Percentiles rank a stretch among this genome's conserved stretches.
Evolutionary conservation across 2,888 invertebrate species (phyloP).

Genomic region (Apamea epomidion): DNA sequence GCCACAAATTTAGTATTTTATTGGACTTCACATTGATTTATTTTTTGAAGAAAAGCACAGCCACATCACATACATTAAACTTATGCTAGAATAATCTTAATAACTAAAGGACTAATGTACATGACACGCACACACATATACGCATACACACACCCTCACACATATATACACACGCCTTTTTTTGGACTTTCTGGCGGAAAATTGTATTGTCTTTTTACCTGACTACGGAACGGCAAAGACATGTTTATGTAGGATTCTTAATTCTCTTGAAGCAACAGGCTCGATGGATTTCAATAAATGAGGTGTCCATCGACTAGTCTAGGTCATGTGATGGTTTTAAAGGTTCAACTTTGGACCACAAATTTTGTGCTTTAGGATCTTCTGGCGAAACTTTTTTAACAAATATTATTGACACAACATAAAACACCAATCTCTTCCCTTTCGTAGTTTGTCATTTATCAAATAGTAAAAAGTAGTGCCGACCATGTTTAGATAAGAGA

Average conservation of each 20-base stretch:
- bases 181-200: neutral
- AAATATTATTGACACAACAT: constrained; percentile 2
- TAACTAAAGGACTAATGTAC: no score
- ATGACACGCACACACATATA: no score
- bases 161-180: no score
- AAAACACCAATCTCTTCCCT: neutral
- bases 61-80: no score
- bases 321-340: neutral
- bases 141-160: neutral
- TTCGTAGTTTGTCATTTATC: neutral
- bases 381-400: neutral
- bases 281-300: neutral
- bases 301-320: neutral
- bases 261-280: neutral
- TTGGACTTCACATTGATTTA: neutral
- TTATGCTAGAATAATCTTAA: no score
- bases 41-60: no score
- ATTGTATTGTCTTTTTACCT: neutral
- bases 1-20: neutral
- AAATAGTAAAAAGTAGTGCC: constrained; percentile 20
- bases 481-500: constrained; percentile 33
- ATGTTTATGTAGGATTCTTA: neutral
- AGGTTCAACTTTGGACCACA: neutral
- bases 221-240: no score
- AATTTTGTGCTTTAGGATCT: neutral